These are phyloP conservation scores for Cheilosia soror DNA, from an alignment of 2,888 invertebrate species.

Conservation along the genomic window DNA sequence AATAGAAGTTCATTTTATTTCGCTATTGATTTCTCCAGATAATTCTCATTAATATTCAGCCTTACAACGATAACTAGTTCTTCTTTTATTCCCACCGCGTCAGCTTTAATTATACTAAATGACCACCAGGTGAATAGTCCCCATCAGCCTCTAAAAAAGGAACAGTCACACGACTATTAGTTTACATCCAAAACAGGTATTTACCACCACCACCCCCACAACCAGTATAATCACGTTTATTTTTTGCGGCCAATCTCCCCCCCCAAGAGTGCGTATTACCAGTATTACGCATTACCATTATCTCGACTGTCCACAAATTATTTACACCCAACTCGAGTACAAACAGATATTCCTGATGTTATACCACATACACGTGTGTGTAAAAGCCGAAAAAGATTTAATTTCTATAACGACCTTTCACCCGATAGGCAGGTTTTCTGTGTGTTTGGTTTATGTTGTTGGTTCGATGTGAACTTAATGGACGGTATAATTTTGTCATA, in stretches of 20 bases:
- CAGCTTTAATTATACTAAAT: constrained; percentile 27
- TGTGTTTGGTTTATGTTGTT: background rate
- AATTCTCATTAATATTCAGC: background rate
- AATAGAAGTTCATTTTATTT: background rate
- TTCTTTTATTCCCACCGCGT: background rate
- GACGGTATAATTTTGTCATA: constrained; percentile 42
- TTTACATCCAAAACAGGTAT: background rate
- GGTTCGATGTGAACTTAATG: constrained; percentile 13
- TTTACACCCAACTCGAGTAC: constrained; percentile 7
- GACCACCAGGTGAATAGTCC: constrained; percentile 29
- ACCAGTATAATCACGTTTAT: constrained; percentile 14
- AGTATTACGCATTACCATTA: constrained; percentile 21
- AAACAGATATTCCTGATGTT: constrained; percentile 19
- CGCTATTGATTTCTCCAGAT: background rate
- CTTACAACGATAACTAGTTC: background rate
- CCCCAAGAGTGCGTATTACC: background rate
- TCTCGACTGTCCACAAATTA: constrained; percentile 15
- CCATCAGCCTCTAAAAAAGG: background rate
- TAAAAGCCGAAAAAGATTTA: constrained; percentile 28
- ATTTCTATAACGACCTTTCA: constrained; percentile 26
- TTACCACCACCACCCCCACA: background rate
- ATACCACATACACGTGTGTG: constrained; percentile 16
- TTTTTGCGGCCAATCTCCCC: constrained; percentile 15
- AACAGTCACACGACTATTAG: background rate
- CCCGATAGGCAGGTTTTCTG: constrained; percentile 17